A percentile compares a stretch with the other conserved stretches of the same genome.
Evolutionary conservation across 1,140 invertebrate species (phyloP).

Genomic region (Drosophila bipectinata): DNA sequence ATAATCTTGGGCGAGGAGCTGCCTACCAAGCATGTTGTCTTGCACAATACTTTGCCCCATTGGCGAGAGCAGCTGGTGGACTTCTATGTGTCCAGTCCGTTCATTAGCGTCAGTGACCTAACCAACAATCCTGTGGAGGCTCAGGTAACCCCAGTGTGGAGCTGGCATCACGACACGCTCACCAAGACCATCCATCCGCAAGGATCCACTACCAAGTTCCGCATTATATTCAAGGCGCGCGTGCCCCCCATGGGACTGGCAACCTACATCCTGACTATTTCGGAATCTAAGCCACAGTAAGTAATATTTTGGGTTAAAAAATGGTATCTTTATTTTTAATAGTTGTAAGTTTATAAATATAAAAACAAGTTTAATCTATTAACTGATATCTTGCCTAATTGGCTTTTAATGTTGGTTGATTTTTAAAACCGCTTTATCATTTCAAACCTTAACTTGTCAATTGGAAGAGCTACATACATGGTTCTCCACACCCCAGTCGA

Average conservation of each 20-base stretch:
- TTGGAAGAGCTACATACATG: background rate
- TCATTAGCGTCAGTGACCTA: slow-evolving; percentile 84
- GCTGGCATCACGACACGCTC: slow-evolving; percentile 73
- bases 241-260: slow-evolving; percentile 77
- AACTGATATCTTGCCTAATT: too few relatives aligned
- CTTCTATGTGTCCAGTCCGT: slow-evolving; percentile 85
- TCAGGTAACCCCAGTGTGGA: slow-evolving; percentile 78
- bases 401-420: background rate
- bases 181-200: slow-evolving; percentile 72
- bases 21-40: slow-evolving; percentile 85
- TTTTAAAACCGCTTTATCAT: too few relatives aligned
- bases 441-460: background rate
- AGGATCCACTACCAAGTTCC: slow-evolving; percentile 79
- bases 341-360: too few relatives aligned
- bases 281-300: slow-evolving; percentile 55
- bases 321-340: too few relatives aligned
- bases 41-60: slow-evolving; percentile 85
- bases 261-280: slow-evolving; percentile 72
- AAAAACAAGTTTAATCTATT: too few relatives aligned
- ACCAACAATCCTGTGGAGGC: slow-evolving; percentile 68
- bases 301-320: background rate
- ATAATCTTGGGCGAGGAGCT: slow-evolving; percentile 84
- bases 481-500: background rate
- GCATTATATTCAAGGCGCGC: slow-evolving; percentile 72
- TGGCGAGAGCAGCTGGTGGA: slow-evolving; percentile 85